Evolutionary conservation across 1,140 invertebrate genomes (phyloP), one percentile per base, ranked within the genome.

Genomic region (Apocrypta bakeri): DNA sequence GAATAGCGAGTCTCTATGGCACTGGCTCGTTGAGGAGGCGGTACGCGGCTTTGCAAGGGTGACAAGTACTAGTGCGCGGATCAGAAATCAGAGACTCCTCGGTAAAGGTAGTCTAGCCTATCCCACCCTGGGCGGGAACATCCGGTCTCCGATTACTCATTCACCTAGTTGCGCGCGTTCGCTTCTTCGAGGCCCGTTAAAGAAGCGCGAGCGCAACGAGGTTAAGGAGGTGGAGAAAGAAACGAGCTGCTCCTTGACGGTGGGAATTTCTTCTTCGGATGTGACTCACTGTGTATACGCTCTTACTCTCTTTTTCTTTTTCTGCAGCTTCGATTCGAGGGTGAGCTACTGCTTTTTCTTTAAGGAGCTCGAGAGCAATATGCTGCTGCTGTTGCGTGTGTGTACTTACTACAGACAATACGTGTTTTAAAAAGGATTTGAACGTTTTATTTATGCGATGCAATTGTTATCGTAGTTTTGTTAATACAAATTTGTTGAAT

Each of bases 51-150:
- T 85, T 74, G 76, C 83, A 71, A 17, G 77, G 82, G 75, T 90
- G 90, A 91, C 87, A 89, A 91, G 90, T 91, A n/a, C n/a, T n/a
- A 91, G 25, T 8, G 17, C 68, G 79, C 85, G 88, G 88, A 91
- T 91, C 90, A 91, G 91, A 92, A 92, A 92, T 92, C 91, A 91
- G 90, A 91, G 90, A 89, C 87, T 87, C 77, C 79, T 84, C 85
- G 85, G n/a, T n/a, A n/a, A 83, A 83, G 82, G 86, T 84, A 27
- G 63, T 11, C 27, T 21, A 56, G 48, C 17, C 48, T 56, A 21
- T 56, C 17, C 88, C 88, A 91, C 91, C 90, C 88, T 91, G 90
- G 91, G 90, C 91, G 90, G 89, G 82, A 85, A 92, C 91, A 92
- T 92, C 91, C 91, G 91, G 91, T 89, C 89, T 92, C 90, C 86